Conservation (phyloP, 2,113 vertebrate species). For the Oncorhynchus nerka region DNA sequence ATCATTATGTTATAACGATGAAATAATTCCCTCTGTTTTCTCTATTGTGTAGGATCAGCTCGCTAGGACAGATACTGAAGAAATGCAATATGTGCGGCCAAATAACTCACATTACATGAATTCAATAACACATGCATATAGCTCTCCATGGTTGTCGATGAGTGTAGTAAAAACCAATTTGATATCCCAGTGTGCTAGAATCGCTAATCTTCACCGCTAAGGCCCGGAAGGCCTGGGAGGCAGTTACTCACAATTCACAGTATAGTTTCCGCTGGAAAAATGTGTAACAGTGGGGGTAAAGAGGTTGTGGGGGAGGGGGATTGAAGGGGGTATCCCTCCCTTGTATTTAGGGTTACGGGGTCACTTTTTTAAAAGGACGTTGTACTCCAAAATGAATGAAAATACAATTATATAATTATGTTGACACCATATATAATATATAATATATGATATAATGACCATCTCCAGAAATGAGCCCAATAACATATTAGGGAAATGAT, state of each 20-base stretch:
- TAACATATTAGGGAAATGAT: too few relatives aligned
- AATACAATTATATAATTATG: too few relatives aligned
- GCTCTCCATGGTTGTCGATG: conserved; percentile 47
- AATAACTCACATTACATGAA: conserved; percentile 66
- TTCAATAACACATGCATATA: conserved; percentile 62
- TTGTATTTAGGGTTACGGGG: not conserved
- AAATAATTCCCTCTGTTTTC: conserved; percentile 39
- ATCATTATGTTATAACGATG: conserved; percentile 50
- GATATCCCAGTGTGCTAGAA: conserved; percentile 65
- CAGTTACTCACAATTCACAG: conserved; percentile 50
- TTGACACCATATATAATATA: too few relatives aligned
- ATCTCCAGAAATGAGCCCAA: too few relatives aligned
- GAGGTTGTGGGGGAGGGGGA: too few relatives aligned
- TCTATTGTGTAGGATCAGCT: not conserved
- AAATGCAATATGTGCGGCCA: conserved; percentile 53
- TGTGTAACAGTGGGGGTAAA: too few relatives aligned
- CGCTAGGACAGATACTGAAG: conserved; percentile 40
- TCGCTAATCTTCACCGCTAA: conserved; percentile 30
- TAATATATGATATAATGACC: too few relatives aligned
- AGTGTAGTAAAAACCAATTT: conserved; percentile 67
- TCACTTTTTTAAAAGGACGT: not conserved
- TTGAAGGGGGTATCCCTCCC: too few relatives aligned
- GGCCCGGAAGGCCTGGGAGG: conserved; percentile 19
- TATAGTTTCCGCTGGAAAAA: not conserved
- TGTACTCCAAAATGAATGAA: too few relatives aligned